phyloP scores from a whole-genome alignment of 1,140 invertebrate species.

The Neotoxoptera formosana region DNA sequence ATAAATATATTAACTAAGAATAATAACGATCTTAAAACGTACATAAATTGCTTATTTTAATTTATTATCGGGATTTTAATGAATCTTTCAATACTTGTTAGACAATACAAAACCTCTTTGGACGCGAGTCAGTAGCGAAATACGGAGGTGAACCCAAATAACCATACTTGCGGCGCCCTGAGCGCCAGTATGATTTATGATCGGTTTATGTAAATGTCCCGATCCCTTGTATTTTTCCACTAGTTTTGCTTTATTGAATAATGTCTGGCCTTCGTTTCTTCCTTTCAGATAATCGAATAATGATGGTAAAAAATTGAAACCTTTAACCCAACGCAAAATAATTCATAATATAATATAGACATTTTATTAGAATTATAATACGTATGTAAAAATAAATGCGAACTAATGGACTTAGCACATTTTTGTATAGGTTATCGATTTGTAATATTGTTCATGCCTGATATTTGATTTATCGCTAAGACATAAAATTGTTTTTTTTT shows the following conservation, averaged over 20 bases:
- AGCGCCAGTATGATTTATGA: slow-evolving; percentile 37
- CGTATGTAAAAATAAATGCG: background rate
- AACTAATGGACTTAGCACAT: background rate
- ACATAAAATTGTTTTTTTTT: background rate
- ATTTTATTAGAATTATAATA: slow-evolving; percentile 6
- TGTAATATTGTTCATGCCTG: background rate
- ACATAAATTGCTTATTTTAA: background rate
- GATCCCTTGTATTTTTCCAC: background rate
- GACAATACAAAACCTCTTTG: slow-evolving; percentile 16
- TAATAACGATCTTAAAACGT: too few relatives aligned
- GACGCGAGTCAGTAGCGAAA: background rate
- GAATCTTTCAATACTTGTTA: background rate
- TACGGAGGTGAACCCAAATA: background rate
- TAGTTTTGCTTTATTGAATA: slow-evolving; percentile 46
- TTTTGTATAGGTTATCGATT: background rate
- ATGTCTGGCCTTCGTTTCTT: background rate
- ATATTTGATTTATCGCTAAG: background rate
- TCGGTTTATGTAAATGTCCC: slow-evolving; percentile 14
- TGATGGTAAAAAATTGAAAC: background rate
- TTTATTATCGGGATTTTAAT: slow-evolving; percentile 17
- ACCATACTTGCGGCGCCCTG: background rate
- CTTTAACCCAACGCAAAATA: background rate
- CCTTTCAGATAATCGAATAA: background rate
- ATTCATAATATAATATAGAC: background rate
- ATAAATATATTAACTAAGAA: too few relatives aligned